Evolutionary conservation across 1,140 invertebrate species (phyloP), one percentile per base, ranked within the genome.

Genomic region (Diabrotica undecimpunctata): DNA sequence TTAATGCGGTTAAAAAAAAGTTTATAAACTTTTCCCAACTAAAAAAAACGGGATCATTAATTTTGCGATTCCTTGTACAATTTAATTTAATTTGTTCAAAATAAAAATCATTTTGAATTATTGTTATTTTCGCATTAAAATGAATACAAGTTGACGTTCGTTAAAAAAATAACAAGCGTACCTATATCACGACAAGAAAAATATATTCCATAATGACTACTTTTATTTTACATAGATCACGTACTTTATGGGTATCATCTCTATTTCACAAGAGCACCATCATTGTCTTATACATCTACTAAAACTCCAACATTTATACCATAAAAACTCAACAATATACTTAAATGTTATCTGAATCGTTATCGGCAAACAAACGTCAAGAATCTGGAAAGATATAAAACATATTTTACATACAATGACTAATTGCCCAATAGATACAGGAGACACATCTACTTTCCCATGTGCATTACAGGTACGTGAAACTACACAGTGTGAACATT

Each of bases 371-470:
- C 55, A 57, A 57, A 57, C 55, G n/a, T 6, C 55, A 38, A 38
- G 55, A 57, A 57, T 57, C 55, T 57, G 55, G 55, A 57, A 57
- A 57, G 25, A 57, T 38, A n/a, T 37, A 57, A 37, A 12, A 57
- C 36, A 57, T 57, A 57, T 57, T 57, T 57, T 57, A 57, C 55
- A 57, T 57, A 57, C 55, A 57, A 57, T 57, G 55, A 57, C 55
- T 57, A 41, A 57, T 57, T 57, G 55, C 55, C 38, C 36, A 57
- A 57, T 46, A 6, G 55, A 37, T 57, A 3, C 36, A 57, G 7
- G 12, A 57, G 55, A 38, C 41, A 46, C 41, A n/a, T 46, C 37
- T 11, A 57, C 55, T 57, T 57, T 57, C 55, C n/a, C 55, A 57
- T 11, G 36, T 57, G 55, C 9, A 37, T 57, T 57, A 6, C 55